Percentiles rank a stretch among this genome's conserved stretches.
phyloP scores from a whole-genome alignment of 2,113 vertebrate genomes.

The Vidua macroura region DNA sequence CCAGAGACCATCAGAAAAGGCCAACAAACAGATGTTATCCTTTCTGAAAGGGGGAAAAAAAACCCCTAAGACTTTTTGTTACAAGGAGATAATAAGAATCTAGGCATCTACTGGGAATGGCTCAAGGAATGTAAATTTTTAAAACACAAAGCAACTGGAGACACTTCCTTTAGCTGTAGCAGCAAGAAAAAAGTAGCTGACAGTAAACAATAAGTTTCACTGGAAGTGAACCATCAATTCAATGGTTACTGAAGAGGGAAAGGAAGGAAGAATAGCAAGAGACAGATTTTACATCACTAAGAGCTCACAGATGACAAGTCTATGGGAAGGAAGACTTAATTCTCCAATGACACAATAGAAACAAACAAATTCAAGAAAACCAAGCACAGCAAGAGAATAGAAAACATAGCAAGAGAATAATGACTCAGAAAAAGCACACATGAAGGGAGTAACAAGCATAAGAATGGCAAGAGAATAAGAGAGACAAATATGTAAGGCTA shows the following conservation, averaged over 20 bases:
- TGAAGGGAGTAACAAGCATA: not conserved
- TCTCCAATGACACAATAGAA: slow-evolving; percentile 8
- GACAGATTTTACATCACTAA: not conserved
- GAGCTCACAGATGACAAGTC: not conserved
- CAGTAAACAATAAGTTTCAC: not conserved
- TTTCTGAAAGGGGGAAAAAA: not conserved
- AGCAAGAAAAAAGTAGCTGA: not conserved
- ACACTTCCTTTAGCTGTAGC: not conserved
- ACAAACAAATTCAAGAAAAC: slow-evolving; percentile 16
- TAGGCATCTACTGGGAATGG: not conserved
- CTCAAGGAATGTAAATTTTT: not conserved
- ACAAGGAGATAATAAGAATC: not conserved
- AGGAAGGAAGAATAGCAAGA: not conserved
- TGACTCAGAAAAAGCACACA: not conserved
- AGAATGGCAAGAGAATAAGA: not conserved
- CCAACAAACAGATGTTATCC: not conserved
- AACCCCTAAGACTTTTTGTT: not conserved
- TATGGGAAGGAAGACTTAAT: slow-evolving; percentile 2
- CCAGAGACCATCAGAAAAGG: not conserved
- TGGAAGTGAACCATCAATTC: not conserved
- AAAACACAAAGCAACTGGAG: not conserved
- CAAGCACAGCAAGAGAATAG: not conserved
- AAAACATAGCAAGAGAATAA: not conserved
- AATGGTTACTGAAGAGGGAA: not conserved
- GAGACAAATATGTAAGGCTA: not conserved